Evolutionary conservation across 1,140 invertebrate genomes (phyloP), one percentile per base, ranked within the genome.

Genomic region (Drosophila melanogaster): DNA sequence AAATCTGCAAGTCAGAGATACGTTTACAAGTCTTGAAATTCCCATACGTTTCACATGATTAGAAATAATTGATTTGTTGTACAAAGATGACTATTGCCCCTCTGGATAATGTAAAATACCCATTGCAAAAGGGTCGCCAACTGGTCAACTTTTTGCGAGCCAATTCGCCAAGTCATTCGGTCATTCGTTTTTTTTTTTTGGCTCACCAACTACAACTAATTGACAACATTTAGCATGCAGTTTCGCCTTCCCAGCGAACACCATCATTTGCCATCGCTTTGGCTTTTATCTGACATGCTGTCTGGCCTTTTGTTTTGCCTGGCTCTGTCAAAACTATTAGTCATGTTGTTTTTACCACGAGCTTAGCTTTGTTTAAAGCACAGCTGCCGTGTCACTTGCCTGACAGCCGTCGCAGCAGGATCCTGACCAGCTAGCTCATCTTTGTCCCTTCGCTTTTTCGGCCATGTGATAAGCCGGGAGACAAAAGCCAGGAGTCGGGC

Each of bases 281-380:
- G 73, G 84, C 83, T 83, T 86, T 87, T 83, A 83, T 86, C 78
- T 81, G 78, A 87, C 78, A 87, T 61, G 62, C 61, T 77, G 76
- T 86, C 79, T 89, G 76, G 70, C 76, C 76, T 83, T 89, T 76
- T 87, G 84, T 86, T 87, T 86, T 87, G 69, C 65, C 65, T 53
- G 69, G 50, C 60, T 50, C 38, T 47, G 58, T 71, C 65, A 58
- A 87, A 86, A 89, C 83, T 86, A 89, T 86, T 86, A 89, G 83
- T 86, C 83, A 86, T 86, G 76, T 83, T 76, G 66, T 43, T 62
- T 67, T 81, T 62, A 43, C 38, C 41, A 22, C 60, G 56, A 15
- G 40, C 50, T 72, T 67, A 54, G 50, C 57, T 86, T 73, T 86
- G 61, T 70, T 77, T 80, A 81, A 79, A 86, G 83, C 74, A 70